Evolutionary conservation across 2,113 vertebrate species (phyloP).

Genomic region (Potamarius usumacintae): DNA sequence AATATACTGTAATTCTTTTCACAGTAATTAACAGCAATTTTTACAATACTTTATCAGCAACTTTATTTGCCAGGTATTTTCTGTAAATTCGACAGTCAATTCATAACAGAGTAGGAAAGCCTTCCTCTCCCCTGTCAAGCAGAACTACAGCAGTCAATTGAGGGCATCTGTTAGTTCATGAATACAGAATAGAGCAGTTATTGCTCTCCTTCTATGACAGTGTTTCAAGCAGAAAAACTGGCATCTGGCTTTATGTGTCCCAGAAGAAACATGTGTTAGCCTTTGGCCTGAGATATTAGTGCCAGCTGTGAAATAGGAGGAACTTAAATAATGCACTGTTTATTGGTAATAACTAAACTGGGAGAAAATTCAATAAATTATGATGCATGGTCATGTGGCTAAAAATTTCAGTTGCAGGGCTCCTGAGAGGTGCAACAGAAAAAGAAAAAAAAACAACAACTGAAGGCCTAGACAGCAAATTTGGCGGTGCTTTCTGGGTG

Average conservation of each 20-base stretch:
- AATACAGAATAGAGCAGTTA: background rate
- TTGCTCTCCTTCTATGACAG: background rate
- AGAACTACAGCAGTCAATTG: background rate
- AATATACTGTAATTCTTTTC: no score
- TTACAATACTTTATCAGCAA: no score
- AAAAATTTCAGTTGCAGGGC: background rate
- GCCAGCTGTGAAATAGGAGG: background rate
- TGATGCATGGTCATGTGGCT: background rate
- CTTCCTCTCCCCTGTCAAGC: background rate
- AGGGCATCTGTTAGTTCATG: background rate
- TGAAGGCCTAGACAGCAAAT: background rate
- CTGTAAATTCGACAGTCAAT: no score
- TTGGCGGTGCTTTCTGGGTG: background rate
- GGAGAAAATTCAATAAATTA: background rate
- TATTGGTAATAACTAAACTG: constrained; percentile 7
- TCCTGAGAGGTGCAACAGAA: background rate
- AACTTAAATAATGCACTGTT: background rate
- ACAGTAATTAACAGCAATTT: no score
- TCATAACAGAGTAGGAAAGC: no score
- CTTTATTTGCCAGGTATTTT: no score
- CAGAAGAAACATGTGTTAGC: constrained; percentile 2
- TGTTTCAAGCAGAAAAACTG: constrained; percentile 1
- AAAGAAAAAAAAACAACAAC: background rate
- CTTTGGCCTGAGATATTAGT: constrained; percentile 4
- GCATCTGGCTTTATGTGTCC: background rate